Base-by-base conservation (phyloP, 2,888 invertebrate species). In the Phlogophora meticulosa region DNA sequence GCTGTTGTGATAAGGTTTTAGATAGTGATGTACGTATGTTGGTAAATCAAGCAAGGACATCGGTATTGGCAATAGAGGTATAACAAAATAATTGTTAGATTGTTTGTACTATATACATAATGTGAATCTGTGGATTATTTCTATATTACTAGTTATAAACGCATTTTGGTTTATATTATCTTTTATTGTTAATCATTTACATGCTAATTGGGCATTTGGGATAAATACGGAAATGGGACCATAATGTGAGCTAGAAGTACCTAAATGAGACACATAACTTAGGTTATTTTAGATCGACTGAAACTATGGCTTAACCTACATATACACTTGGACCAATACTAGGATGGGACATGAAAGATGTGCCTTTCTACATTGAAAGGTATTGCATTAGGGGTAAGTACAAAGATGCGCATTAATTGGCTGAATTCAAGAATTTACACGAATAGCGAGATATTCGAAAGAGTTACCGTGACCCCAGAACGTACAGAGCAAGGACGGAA, bases 41-140 rank as follows among this genome's bases (percentile, higher is more conserved):
- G 45, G 64, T 56, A 61, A 72, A 73, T 65, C 65, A 81, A 76
- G 82, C 82, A 81, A 82, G 81, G 82, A 80, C 81, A 82, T 56
- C 34, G 32, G 62, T 81, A 81, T 82, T 74, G 76, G 64, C 76
- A 80, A 72, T 76, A 69, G 67, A 79, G 69, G 76, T 80, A 73
- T 74, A 76, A 76, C 76, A 55, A 76, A 80, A 80, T 82, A 80
- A 80, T 80, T 76, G 76, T 79, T 76, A 76, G 82, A 76, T 71
- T 81, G 80, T 80, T 79, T 61, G 72, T 81, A 76, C 72, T 76
- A 69, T 72, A 76, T 61, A 68, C 57, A 63, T 56, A 61, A 62
- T 66, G 43, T 48, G 61, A 78, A 78, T 73, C 66, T 73, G 55
- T 48, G 46, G 56, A 71, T 74, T 76, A 62, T 76, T 73, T 66